Percentiles rank a stretch among this genome's conserved stretches.
phyloP scores from a whole-genome alignment of 1,140 invertebrate species.

The Temnothorax nylanderi region DNA sequence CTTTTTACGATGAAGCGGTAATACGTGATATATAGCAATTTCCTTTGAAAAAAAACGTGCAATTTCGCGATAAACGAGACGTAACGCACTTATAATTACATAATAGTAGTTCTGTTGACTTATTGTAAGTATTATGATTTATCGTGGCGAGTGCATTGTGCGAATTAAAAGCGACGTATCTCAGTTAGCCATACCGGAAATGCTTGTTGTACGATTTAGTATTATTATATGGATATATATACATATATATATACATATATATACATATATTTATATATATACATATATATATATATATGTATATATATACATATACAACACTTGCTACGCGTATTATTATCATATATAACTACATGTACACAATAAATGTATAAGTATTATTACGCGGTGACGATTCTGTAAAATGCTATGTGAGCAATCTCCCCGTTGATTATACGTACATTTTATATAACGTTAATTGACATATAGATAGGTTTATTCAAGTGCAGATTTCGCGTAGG shows the following conservation, averaged over 20 bases:
- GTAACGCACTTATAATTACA: conserved; percentile 63
- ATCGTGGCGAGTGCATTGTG: conserved; percentile 63
- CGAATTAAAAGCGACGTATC: conserved; percentile 41
- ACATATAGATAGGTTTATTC: conserved; percentile 36
- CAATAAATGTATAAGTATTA: conserved; percentile 71
- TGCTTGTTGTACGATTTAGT: conserved; percentile 64
- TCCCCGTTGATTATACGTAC: conserved; percentile 54
- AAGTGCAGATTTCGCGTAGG: conserved; percentile 22
- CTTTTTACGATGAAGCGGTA: conserved; percentile 43
- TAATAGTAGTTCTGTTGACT: conserved; percentile 63
- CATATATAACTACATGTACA: conserved; percentile 62
- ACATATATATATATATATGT: not conserved
- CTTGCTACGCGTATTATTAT: conserved; percentile 43
- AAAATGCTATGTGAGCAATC: conserved; percentile 63
- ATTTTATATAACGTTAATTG: conserved; percentile 72
- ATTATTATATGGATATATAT: conserved; percentile 45
- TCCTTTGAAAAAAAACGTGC: conserved; percentile 61
- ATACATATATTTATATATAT: conserved; percentile 33
- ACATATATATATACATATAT: conserved; percentile 38
- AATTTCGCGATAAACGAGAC: conserved; percentile 69
- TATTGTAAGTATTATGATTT: conserved; percentile 72
- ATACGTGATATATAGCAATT: conserved; percentile 44
- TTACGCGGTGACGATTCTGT: conserved; percentile 61
- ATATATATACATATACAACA: conserved; percentile 45
- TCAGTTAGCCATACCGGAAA: conserved; percentile 46